These are phyloP conservation scores for Monopterus albus DNA, from an alignment of 2,113 vertebrate species.

Conservation along the genomic window DNA sequence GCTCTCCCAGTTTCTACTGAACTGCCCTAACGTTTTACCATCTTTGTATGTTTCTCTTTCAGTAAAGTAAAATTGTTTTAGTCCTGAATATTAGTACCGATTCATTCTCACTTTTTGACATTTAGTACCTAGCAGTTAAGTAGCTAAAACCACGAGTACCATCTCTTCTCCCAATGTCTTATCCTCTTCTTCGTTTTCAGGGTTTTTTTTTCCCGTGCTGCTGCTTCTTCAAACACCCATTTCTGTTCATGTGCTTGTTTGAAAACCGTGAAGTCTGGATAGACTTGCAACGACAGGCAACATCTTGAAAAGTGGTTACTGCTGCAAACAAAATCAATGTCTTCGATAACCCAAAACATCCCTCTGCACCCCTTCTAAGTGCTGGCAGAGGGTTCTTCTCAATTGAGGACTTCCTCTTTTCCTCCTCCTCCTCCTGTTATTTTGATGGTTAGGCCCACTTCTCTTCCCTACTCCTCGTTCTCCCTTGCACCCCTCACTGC, in stretches of 20 bases:
- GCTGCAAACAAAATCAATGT: conserved; percentile 19
- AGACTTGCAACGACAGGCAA: neutral
- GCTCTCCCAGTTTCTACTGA: conserved; percentile 30
- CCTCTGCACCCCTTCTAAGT: conserved; percentile 39
- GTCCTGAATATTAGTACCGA: conserved; percentile 42
- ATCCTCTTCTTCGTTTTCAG: no score
- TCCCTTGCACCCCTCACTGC: neutral
- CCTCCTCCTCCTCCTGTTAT: neutral
- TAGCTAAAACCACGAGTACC: neutral
- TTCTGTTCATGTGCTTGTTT: neutral
- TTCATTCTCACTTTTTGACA: conserved; percentile 30
- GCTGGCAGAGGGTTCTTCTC: conserved; percentile 46
- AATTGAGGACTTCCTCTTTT: conserved; percentile 22
- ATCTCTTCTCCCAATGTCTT: neutral
- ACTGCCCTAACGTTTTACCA: conserved; percentile 15
- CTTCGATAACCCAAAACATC: conserved; percentile 6
- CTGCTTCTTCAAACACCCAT: conserved; percentile 4
- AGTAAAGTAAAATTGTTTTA: conserved; percentile 69
- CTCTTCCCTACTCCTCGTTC: neutral
- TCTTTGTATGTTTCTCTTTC: conserved; percentile 34
- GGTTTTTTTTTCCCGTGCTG: conserved; percentile 28
- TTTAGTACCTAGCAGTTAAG: conserved; percentile 51
- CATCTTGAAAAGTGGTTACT: conserved; percentile 28
- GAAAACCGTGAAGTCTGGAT: conserved; percentile 1
- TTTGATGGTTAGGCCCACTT: neutral